Evolutionary conservation across 1,140 invertebrate genomes (phyloP).

Genomic region (Anadara kagoshimensis): DNA sequence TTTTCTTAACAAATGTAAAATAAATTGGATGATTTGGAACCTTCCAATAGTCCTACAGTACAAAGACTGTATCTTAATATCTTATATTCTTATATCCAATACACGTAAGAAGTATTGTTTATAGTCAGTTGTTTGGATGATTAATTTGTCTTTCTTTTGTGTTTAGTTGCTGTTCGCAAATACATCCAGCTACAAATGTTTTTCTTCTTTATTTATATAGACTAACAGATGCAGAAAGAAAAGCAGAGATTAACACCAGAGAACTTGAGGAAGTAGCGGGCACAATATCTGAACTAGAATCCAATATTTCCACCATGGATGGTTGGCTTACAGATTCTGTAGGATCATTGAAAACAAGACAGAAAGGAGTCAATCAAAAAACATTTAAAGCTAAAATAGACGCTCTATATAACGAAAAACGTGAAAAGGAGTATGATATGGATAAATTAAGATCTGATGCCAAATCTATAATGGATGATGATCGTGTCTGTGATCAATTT

Average conservation of each 20-base stretch:
- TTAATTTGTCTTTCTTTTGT: no score
- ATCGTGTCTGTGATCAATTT: conserved; percentile 64
- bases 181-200: no score
- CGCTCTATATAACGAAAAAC: conserved; percentile 63
- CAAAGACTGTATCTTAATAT: no score
- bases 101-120: no score
- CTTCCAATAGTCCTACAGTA: no score
- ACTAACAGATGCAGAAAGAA: conserved; percentile 85
- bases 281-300: conserved; percentile 89
- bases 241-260: conserved; percentile 91
- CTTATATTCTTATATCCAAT: no score
- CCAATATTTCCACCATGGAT: conserved; percentile 76
- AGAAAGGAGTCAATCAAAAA: conserved; percentile 48
- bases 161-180: no score
- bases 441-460: conserved; percentile 60
- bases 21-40: no score
- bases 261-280: conserved; percentile 92
- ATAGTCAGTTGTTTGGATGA: no score
- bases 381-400: conserved; percentile 61
- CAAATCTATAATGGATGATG: conserved; percentile 59
- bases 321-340: conserved; percentile 63
- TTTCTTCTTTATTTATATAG: conserved; percentile 11
- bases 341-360: conserved; percentile 55
- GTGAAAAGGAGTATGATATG: conserved; percentile 63
- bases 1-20: no score